Evolutionary conservation across 2,888 invertebrate species (phyloP).

Genomic region (Elaeidobius kamerunicus): DNA sequence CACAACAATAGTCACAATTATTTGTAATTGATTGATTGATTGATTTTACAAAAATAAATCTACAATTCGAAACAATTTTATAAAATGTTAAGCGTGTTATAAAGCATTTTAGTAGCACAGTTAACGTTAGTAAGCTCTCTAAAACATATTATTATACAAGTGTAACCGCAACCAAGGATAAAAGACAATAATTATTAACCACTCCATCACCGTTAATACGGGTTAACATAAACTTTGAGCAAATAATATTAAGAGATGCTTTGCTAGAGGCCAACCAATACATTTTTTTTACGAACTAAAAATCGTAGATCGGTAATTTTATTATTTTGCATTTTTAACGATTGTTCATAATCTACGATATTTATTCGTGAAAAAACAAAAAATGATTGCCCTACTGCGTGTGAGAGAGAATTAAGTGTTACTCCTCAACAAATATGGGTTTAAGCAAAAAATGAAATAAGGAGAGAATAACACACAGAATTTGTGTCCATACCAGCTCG

Average conservation of each 20-base stretch:
- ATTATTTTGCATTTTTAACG: too few species aligned
- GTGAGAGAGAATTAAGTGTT: slow-evolving; percentile 4
- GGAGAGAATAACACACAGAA: slow-evolving; percentile 25
- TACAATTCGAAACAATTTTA: too few species aligned
- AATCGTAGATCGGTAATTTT: not conserved
- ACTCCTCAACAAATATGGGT: slow-evolving; percentile 15
- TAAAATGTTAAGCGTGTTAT: too few species aligned
- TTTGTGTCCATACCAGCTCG: slow-evolving; percentile 70
- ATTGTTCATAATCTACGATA: too few species aligned
- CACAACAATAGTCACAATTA: too few species aligned
- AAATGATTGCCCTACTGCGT: too few species aligned
- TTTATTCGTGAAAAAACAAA: too few species aligned
- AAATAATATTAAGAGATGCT: slow-evolving; percentile 19
- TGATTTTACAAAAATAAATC: too few species aligned
- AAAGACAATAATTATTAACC: slow-evolving; percentile 14
- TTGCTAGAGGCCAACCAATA: not conserved
- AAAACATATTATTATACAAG: slow-evolving; percentile 1
- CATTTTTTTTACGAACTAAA: not conserved
- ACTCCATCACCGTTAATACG: slow-evolving; percentile 16
- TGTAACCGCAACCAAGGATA: slow-evolving; percentile 14
- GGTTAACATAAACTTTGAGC: slow-evolving; percentile 10
- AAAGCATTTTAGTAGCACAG: too few species aligned
- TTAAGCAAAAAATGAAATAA: slow-evolving; percentile 29
- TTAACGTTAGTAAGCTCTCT: slow-evolving; percentile 6
- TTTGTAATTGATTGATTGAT: too few species aligned